phyloP scores from a whole-genome alignment of 2,113 vertebrate genomes.

The Crotalus tigris region DNA sequence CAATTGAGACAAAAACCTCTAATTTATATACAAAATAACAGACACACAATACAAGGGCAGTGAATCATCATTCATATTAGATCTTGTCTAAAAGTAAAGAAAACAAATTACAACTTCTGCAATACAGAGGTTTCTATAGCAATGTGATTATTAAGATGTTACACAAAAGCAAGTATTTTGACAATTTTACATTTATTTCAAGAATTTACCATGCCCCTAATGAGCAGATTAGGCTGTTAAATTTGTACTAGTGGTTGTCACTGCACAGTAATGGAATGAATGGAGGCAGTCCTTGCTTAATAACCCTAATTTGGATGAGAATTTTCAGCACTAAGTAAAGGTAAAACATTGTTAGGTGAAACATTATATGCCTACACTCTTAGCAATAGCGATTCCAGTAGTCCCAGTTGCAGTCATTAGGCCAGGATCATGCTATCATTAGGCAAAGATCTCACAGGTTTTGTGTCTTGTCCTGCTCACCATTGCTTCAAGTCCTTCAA shows the following conservation, averaged over 20 bases:
- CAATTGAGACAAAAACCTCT: background rate
- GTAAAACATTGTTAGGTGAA: background rate
- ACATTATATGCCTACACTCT: background rate
- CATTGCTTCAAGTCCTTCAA: background rate
- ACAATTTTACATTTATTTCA: conserved; percentile 4
- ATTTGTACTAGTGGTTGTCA: background rate
- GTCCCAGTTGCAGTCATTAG: background rate
- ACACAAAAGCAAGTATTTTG: conserved; percentile 15
- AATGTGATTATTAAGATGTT: background rate
- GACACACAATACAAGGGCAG: background rate
- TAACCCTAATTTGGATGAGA: background rate
- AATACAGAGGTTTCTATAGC: conserved; percentile 46
- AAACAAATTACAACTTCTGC: conserved; percentile 33
- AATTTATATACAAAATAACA: background rate
- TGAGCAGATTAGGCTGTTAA: conserved; percentile 9
- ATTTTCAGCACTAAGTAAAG: background rate
- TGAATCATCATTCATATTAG: background rate
- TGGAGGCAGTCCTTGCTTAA: background rate
- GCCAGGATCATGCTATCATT: background rate
- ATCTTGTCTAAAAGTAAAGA: conserved; percentile 21
- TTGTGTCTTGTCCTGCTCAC: background rate
- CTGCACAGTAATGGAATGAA: background rate
- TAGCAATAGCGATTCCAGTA: background rate
- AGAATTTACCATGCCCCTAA: background rate
- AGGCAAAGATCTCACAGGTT: background rate